Evolutionary conservation across 1,140 invertebrate species (phyloP).

Genomic region (Hylaeus anthracinus): DNA sequence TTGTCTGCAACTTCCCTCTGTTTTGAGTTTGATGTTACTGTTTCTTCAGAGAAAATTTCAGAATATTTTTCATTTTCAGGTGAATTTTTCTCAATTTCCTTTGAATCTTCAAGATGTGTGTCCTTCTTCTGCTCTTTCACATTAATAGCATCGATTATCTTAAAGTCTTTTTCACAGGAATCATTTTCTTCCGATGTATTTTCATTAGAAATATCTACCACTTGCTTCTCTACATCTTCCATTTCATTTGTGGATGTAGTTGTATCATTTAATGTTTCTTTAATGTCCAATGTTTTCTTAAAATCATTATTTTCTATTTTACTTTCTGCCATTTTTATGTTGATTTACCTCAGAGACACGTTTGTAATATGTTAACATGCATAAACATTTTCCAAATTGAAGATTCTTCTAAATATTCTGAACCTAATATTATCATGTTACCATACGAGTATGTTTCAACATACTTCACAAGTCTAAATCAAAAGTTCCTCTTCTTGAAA

Average conservation of each 20-base stretch:
- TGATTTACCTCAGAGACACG: slow-evolving; percentile 11
- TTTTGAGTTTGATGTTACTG: background rate
- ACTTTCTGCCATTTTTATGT: slow-evolving; percentile 54
- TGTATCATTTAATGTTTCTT: slow-evolving; percentile 3
- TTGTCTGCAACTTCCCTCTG: background rate
- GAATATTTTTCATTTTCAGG: background rate
- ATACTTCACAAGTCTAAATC: background rate
- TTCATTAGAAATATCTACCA: background rate
- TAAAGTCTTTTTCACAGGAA: slow-evolving; percentile 1
- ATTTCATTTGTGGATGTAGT: slow-evolving; percentile 1
- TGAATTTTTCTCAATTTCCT: background rate
- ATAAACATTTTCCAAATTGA: slow-evolving; percentile 28
- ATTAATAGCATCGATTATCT: background rate
- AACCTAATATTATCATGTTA: slow-evolving; percentile 20
- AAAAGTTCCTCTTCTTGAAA: background rate
- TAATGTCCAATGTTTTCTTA: background rate
- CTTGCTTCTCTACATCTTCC: background rate
- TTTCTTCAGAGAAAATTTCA: background rate
- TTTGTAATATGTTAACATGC: slow-evolving; percentile 30
- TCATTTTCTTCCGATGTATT: background rate
- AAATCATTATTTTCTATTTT: slow-evolving; percentile 24
- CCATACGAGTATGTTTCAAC: slow-evolving; percentile 11
- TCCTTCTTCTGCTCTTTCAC: background rate
- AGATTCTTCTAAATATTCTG: background rate
- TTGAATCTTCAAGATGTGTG: background rate